Percentiles rank a stretch among this genome's conserved stretches.
phyloP scores from a whole-genome alignment of 1,140 invertebrate species.

The Drusus annulatus region DNA sequence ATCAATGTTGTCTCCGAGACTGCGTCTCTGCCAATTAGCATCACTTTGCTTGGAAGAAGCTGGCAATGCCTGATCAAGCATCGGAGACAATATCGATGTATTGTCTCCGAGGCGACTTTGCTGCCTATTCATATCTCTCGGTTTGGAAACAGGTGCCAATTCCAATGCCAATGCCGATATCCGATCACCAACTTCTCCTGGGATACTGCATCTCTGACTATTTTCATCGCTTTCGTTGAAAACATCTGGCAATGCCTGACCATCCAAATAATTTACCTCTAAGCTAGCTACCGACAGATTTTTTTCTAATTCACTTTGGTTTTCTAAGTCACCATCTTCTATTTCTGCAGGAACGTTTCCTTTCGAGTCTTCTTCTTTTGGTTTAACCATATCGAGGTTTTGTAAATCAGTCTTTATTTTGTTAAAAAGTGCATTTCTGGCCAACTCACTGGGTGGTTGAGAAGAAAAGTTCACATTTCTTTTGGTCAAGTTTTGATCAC shows the following conservation, averaged over 20 bases:
- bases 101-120: too few relatives aligned
- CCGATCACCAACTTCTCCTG: too few relatives aligned
- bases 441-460: slow-evolving; percentile 60
- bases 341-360: neutral
- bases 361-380: neutral
- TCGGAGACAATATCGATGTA: too few relatives aligned
- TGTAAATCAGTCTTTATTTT: slow-evolving; percentile 61
- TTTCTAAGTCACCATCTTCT: neutral
- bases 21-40: too few relatives aligned
- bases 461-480: slow-evolving; percentile 12
- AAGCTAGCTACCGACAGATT: neutral
- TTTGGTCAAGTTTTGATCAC: slow-evolving; percentile 2
- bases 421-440: slow-evolving; percentile 64
- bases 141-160: too few relatives aligned
- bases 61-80: neutral
- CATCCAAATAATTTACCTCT: neutral
- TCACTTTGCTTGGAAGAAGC: neutral
- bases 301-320: neutral
- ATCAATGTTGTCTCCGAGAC: too few relatives aligned
- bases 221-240: too few relatives aligned
- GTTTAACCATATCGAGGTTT: slow-evolving; percentile 15
- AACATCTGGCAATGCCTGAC: too few relatives aligned
- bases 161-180: too few relatives aligned
- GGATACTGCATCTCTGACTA: too few relatives aligned
- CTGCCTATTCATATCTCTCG: too few relatives aligned